Evolutionary conservation across 23 tunicate species (phyloP).

Genomic region (Clavelina lepadiformis): DNA sequence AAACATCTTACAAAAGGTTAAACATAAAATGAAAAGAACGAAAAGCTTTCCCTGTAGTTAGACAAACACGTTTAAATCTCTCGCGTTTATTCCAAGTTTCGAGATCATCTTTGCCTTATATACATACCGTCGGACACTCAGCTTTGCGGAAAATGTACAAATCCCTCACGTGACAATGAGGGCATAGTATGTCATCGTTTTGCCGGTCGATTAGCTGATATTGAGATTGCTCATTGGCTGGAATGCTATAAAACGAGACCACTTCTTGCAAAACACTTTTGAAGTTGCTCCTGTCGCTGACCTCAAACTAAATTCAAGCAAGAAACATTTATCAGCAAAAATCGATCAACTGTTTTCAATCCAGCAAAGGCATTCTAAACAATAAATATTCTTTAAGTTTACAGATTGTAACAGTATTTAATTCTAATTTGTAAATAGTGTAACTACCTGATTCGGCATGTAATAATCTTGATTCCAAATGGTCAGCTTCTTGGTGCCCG

Average conservation of each 20-base stretch:
- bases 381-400: background rate
- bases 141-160: conserved; percentile 60
- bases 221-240: conserved; percentile 23
- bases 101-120: background rate
- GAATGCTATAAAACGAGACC: background rate
- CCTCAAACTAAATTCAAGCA: conserved; percentile 47
- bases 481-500: conserved; percentile 60
- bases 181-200: conserved; percentile 33
- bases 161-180: conserved; percentile 80
- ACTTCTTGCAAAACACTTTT: conserved; percentile 56
- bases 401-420: background rate
- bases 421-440: background rate
- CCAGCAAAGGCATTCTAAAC: background rate
- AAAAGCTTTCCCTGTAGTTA: too few species aligned
- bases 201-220: conserved; percentile 58
- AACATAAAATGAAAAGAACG: too few species aligned
- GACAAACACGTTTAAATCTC: too few species aligned
- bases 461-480: conserved; percentile 47
- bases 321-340: background rate
- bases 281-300: conserved; percentile 56
- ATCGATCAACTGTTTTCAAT: background rate
- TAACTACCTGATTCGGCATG: conserved; percentile 48
- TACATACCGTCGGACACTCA: conserved; percentile 43
- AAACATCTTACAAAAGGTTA: too few species aligned
- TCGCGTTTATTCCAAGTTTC: too few species aligned